Percentiles rank a stretch among this genome's conserved stretches.
Conservation (phyloP, 1,140 invertebrate species). For the Aphelenchoides fujianensis region DNA sequence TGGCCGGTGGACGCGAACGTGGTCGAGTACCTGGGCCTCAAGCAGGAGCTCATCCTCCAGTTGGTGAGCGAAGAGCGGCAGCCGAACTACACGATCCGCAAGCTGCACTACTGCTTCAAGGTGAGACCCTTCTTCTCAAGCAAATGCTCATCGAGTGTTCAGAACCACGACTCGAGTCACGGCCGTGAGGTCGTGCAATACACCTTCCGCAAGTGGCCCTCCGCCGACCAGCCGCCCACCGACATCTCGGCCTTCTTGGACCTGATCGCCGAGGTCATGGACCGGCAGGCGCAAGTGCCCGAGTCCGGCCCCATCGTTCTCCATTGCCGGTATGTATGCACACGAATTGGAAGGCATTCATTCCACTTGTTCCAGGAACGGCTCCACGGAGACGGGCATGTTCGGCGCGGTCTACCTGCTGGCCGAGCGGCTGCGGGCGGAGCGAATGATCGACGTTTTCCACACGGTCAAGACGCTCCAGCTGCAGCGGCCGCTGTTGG, state of each 20-base stretch:
- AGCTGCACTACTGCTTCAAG: constrained; percentile 51
- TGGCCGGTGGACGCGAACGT: constrained; percentile 44
- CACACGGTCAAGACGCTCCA: constrained; percentile 64
- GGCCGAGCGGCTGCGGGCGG: constrained; percentile 64
- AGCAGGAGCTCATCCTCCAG: constrained; percentile 46
- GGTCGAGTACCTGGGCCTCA: constrained; percentile 38
- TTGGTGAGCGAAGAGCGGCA: constrained; percentile 32
- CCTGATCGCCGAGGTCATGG: constrained; percentile 53
- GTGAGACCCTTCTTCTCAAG: constrained; percentile 23
- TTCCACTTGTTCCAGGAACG: constrained; percentile 62
- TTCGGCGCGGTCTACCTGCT: constrained; percentile 63
- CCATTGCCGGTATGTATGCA: constrained; percentile 47
- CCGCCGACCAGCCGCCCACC: constrained; percentile 30
- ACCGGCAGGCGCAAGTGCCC: constrained; percentile 46
- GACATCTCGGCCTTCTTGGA: constrained; percentile 40
- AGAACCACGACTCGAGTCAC: constrained; percentile 22
- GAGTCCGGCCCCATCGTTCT: constrained; percentile 55
- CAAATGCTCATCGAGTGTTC: constrained; percentile 13
- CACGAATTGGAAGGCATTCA: neutral
- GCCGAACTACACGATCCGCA: constrained; percentile 38
- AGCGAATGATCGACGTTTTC: constrained; percentile 66
- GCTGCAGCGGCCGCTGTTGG: constrained; percentile 36
- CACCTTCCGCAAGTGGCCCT: constrained; percentile 42
- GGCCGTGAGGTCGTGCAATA: constrained; percentile 49
- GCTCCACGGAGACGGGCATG: constrained; percentile 64